These are phyloP conservation scores for Lepidurus arcticus DNA, from an alignment of 1,140 invertebrate genomes.

Conservation along the genomic window DNA sequence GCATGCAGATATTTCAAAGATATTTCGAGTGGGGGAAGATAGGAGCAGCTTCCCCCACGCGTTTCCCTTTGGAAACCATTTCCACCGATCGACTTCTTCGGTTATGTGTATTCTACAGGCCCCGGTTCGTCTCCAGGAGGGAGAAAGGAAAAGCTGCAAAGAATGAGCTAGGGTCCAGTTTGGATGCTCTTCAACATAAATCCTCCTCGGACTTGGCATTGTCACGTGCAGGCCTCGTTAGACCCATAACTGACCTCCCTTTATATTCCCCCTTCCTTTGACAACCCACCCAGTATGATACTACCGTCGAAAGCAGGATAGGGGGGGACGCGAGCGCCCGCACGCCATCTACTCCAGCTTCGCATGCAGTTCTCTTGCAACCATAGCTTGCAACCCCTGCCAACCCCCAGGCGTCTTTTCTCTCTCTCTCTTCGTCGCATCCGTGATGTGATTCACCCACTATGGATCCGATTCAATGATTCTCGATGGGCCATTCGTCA, in stretches of 20 bases:
- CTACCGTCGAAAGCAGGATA: neutral
- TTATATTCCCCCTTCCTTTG: neutral
- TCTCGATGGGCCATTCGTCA: conserved; percentile 16
- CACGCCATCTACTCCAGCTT: neutral
- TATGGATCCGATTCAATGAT: conserved; percentile 22
- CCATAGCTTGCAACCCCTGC: neutral
- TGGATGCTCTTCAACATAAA: conserved; percentile 18
- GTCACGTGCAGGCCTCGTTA: conserved; percentile 20
- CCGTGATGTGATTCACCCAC: conserved; percentile 10
- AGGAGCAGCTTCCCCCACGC: neutral
- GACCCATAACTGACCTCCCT: conserved; percentile 9
- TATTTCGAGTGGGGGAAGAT: neutral
- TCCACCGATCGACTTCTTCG: conserved; percentile 5
- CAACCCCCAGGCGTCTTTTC: neutral
- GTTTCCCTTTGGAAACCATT: neutral
- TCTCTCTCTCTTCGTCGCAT: neutral
- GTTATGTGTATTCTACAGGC: conserved; percentile 1
- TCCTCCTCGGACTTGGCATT: conserved; percentile 17
- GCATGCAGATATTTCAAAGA: neutral
- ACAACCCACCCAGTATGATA: neutral
- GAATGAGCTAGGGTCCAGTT: conserved; percentile 8
- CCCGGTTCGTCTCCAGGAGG: neutral
- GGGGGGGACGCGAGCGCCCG: neutral
- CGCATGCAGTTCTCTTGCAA: neutral
- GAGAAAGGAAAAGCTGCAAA: neutral